Base-by-base conservation (phyloP, 2,888 invertebrate species). In the Caenorhabditis zanzibari region DNA sequence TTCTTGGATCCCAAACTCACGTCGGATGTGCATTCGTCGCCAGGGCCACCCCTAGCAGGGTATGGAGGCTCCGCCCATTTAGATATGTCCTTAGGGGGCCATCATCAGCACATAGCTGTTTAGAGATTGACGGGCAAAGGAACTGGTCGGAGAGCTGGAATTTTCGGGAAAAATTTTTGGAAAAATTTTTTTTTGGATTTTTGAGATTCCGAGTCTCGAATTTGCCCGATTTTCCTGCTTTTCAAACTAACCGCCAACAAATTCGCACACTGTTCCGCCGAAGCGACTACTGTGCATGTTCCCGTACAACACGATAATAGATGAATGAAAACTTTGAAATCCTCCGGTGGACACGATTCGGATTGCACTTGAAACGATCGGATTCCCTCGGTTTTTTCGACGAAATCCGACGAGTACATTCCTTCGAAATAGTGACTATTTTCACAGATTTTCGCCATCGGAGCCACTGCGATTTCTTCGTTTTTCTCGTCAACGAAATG, bases 101-200 rank as follows among this genome's bases (percentile, higher is more conserved):
- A 44, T 88, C 77, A 14, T 85, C 75, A 0, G 81, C 69, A 32
- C 90, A 85, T 9, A 91, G 82, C 58, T 82, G 75, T 12, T 79
- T 61, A 22, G 86, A 83, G 6, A 91, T 76, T 9, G 81, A 63
- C 2, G 82, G 79, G 68, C 90, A 91, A 2, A 90, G 80, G 66
- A 90, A 91, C 52, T 87, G 88, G 71, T 91, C 90, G n/a, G 90
- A 86, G 16, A 91, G 68, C 90, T 91, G 82, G 24, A 89, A 32
- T 6, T 32, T 32, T 32, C 7, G 32, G 5, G 7, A 6, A 32
- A 82, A 44, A 26, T 14, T 1, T 32, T 12, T 24, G 19, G 10
- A 74, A 38, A 24, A 10, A 22, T 22, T 24, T 12, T 24, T n/a
- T 22, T 54, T 22, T 26, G 28, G n/a, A 54, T 24, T 54, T 54